Conservation (phyloP, 1,140 invertebrate genomes). For the Ladona fulva region DNA sequence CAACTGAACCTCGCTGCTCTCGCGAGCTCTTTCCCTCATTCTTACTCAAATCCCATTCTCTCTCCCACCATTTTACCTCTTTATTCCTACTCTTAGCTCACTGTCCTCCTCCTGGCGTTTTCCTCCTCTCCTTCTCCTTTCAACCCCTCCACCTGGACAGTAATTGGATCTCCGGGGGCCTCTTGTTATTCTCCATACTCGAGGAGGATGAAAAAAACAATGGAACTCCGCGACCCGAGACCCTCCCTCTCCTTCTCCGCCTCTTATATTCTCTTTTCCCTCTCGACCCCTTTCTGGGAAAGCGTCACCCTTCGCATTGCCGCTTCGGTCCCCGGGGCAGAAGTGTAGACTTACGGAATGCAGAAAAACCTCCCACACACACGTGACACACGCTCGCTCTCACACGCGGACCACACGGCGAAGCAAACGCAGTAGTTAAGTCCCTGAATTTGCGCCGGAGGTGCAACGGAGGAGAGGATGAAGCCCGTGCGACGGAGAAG, state of each 20-base stretch:
- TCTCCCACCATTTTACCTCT: background rate
- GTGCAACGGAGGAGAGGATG: background rate
- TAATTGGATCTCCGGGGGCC: conserved; percentile 6
- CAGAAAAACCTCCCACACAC: background rate
- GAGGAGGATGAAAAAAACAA: conserved; percentile 5
- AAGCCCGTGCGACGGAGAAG: too few relatives aligned
- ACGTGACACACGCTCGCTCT: too few relatives aligned
- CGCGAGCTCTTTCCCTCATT: too few relatives aligned
- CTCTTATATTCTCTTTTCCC: background rate
- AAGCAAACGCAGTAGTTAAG: background rate
- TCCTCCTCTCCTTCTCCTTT: background rate
- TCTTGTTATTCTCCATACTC: conserved; percentile 4
- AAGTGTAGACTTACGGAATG: conserved; percentile 1
- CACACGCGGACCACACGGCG: background rate
- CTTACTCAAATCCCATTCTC: background rate
- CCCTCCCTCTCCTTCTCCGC: background rate
- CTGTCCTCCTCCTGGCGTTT: background rate
- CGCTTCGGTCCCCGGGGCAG: background rate
- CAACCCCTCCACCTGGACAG: background rate
- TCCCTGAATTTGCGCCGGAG: background rate
- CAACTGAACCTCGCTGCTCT: background rate
- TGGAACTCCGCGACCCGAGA: background rate
- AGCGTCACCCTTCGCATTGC: background rate
- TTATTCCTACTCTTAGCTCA: background rate
- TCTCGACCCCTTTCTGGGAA: background rate